Evolutionary conservation across 2,888 invertebrate genomes (phyloP).

Genomic region (Druceiella hillmani): DNA sequence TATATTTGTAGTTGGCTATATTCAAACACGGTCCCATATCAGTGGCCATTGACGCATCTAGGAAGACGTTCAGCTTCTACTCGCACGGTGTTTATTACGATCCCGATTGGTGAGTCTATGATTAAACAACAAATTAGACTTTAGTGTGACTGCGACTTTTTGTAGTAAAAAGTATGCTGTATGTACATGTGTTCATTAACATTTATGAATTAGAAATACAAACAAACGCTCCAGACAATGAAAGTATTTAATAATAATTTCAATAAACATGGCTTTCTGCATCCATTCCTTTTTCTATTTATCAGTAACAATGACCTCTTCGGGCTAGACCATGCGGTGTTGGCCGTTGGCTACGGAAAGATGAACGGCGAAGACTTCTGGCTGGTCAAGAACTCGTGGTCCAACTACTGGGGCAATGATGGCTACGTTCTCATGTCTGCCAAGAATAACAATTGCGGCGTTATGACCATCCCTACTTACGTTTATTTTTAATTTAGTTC

Average conservation of each 20-base stretch:
- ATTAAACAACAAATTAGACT: too few relatives aligned
- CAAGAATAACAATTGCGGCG: slow-evolving; percentile 90
- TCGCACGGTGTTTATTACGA: slow-evolving; percentile 94
- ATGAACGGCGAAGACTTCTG: slow-evolving; percentile 83
- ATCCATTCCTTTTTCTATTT: too few relatives aligned
- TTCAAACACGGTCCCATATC: slow-evolving; percentile 88
- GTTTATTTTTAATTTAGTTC: slow-evolving; percentile 69
- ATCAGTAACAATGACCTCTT: slow-evolving; percentile 68
- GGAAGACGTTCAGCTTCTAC: slow-evolving; percentile 86
- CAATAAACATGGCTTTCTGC: too few relatives aligned
- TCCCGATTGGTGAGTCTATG: slow-evolving; percentile 55
- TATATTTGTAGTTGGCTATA: slow-evolving; percentile 68
- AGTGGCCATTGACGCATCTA: slow-evolving; percentile 86
- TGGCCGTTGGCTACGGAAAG: slow-evolving; percentile 88
- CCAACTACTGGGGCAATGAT: slow-evolving; percentile 95
- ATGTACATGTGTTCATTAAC: too few relatives aligned
- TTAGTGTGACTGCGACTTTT: too few relatives aligned
- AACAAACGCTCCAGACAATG: too few relatives aligned
- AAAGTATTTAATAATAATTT: too few relatives aligned
- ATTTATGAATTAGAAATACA: too few relatives aligned
- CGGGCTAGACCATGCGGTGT: slow-evolving; percentile 85
- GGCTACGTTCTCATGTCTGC: slow-evolving; percentile 91
- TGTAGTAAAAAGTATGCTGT: too few relatives aligned
- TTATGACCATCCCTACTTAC: slow-evolving; percentile 81
- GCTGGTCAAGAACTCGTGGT: slow-evolving; percentile 96